Evolutionary conservation across 2,113 vertebrate genomes (phyloP), one percentile per base, ranked within the genome.

Genomic region (Vanacampus margaritifer): DNA sequence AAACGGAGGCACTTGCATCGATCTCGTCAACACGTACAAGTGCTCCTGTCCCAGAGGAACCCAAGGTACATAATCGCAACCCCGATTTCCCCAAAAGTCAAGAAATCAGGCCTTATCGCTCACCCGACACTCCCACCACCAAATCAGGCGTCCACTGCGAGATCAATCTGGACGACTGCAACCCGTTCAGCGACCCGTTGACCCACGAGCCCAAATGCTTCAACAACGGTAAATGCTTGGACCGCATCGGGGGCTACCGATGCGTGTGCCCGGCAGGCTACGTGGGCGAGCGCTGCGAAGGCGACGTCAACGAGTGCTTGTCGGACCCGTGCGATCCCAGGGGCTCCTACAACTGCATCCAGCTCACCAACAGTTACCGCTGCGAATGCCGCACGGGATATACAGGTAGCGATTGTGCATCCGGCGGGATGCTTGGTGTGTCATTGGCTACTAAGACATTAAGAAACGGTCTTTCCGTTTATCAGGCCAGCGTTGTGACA

Each of bases 21-120:
- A 99, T 86, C 94, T 99, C 79, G 92, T 94, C 89, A 97, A 99
- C 90, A 95, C 95, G 61, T 99, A 98, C 93, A 99, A 98, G 84
- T 99, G 97, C 74, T 99, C 97, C 57, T 99, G 97, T 79, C 97
- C 97, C 26, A 90, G 95, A 80, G 97, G 97, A 86, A 98, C 97
- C 0, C 96, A 98, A 92, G 97, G 97, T 98, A 72, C 11, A 19
- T 6, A 21, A 56, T 57, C 39, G 28, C 26, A 58, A 19, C 64
- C 4, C 43, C 21, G 0, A 14, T 1, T 36, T 14, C 56, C 21
- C 54, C n/a, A 28, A 35, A 65, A 56, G 3, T 6, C n/a, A 5
- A 2, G 10, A 41, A 43, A 62, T 43, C 60, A 24, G 8, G 3
- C 13, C 6, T 17, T 9, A 43, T 1, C 5, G 54, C 35, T 81